A percentile compares a stretch with the other conserved stretches of the same genome.
Conservation (phyloP, 37 sponge, comb jelly and placozoan species). For the Spongilla lacustris region DNA sequence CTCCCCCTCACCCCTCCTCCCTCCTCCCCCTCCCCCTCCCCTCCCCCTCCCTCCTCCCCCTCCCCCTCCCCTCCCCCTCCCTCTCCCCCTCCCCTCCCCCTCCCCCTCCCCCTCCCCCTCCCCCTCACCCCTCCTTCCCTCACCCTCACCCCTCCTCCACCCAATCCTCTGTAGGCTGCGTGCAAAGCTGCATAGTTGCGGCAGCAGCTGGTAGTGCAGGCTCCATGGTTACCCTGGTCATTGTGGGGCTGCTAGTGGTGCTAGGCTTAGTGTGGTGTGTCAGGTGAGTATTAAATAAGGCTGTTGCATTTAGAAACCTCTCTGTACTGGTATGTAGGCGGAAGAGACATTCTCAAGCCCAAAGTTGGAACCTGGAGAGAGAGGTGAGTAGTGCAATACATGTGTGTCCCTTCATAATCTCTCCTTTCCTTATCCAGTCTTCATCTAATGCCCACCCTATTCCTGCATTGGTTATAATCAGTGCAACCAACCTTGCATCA, state of each 20-base stretch:
- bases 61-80: too few species aligned
- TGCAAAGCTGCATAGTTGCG: background rate
- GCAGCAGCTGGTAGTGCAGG: background rate
- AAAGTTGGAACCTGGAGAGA: background rate
- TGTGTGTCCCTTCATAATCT: background rate
- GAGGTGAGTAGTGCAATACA: background rate
- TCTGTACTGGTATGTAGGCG: background rate
- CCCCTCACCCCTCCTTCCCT: too few species aligned
- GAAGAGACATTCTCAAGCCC: background rate
- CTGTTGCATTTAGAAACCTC: background rate
- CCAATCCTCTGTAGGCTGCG: too few species aligned
- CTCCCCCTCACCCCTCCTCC: too few species aligned
- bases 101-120: too few species aligned
- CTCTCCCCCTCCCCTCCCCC: too few species aligned
- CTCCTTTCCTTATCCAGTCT: background rate
- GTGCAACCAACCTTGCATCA: background rate
- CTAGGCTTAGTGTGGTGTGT: background rate
- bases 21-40: too few species aligned
- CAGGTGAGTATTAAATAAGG: background rate
- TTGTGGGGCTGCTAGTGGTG: background rate
- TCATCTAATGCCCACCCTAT: background rate
- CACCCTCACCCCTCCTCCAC: too few species aligned
- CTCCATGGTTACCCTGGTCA: background rate
- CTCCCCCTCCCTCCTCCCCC: too few species aligned
- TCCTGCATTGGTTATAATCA: background rate